Conservation (phyloP, 2,113 vertebrate species). For the Silurus meridionalis region DNA sequence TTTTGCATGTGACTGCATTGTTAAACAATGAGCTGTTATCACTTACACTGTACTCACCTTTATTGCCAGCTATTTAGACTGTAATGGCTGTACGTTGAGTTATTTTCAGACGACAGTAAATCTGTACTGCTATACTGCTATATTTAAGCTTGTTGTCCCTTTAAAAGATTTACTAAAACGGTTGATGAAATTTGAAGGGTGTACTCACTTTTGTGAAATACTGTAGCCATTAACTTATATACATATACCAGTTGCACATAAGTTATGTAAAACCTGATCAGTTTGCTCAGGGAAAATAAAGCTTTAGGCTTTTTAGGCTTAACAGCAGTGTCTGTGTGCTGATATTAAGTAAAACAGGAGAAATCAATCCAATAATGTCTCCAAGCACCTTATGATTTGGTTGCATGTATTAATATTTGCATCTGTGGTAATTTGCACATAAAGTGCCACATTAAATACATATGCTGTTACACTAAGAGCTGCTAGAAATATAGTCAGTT, state of each 20-base stretch:
- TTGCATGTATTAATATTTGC: neutral
- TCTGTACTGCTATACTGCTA: too few species aligned
- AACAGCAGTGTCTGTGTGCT: neutral
- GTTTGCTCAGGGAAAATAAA: neutral
- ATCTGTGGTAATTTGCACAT: neutral
- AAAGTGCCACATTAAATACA: neutral
- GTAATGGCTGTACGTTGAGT: too few species aligned
- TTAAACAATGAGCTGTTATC: too few species aligned
- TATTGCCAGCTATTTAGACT: too few species aligned
- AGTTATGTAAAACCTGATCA: neutral
- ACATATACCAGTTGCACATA: neutral
- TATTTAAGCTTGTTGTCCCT: too few species aligned
- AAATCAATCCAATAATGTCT: neutral
- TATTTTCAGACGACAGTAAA: too few species aligned
- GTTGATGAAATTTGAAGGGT: too few species aligned
- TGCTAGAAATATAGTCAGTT: neutral
- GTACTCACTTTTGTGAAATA: too few species aligned
- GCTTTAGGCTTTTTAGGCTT: neutral
- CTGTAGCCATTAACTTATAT: neutral
- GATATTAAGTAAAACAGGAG: neutral
- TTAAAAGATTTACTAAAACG: too few species aligned
- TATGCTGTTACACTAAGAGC: neutral
- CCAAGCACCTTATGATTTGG: neutral
- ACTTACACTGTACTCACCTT: too few species aligned
- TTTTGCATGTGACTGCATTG: too few species aligned